phyloP scores from a whole-genome alignment of 2,888 invertebrate genomes.

The Trissolcus japonicus region DNA sequence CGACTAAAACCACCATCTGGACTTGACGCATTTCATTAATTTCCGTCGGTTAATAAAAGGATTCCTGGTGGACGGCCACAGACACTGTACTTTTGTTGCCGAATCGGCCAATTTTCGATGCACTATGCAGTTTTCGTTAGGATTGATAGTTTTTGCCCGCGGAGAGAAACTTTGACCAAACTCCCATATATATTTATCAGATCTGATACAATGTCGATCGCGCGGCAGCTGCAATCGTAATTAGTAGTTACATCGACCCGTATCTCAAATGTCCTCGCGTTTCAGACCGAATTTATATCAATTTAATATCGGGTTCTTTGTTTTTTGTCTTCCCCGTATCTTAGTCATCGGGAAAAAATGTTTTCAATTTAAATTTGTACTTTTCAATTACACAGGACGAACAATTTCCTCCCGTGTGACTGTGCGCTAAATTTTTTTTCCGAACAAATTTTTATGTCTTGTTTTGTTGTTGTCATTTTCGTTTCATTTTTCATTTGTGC shows the following conservation, averaged over 20 bases:
- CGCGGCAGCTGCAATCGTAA: conserved; percentile 67
- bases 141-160: conserved; percentile 62
- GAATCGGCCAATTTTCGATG: no score
- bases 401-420: no score
- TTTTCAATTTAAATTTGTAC: not conserved
- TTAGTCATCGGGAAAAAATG: not conserved
- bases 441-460: no score
- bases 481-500: no score
- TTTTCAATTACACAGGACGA: no score
- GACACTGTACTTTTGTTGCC: conserved; percentile 10
- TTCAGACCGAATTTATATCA: conserved; percentile 40
- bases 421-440: no score
- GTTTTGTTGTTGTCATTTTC: no score
- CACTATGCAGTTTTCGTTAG: conserved; percentile 25
- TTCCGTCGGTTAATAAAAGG: conserved; percentile 14
- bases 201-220: conserved; percentile 52
- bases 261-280: conserved; percentile 68
- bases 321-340: conserved; percentile 8
- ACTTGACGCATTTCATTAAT: conserved; percentile 21
- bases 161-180: conserved; percentile 32
- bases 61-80: not conserved
- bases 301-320: conserved; percentile 10
- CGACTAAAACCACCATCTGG: conserved; percentile 21
- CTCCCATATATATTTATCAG: conserved; percentile 48
- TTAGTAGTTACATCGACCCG: conserved; percentile 70